A percentile compares a stretch with the other conserved stretches of the same genome.
Conservation (phyloP, 30 jellyfish, hydroid and myxozoan genomes). For the Catostylus mosaicus region DNA sequence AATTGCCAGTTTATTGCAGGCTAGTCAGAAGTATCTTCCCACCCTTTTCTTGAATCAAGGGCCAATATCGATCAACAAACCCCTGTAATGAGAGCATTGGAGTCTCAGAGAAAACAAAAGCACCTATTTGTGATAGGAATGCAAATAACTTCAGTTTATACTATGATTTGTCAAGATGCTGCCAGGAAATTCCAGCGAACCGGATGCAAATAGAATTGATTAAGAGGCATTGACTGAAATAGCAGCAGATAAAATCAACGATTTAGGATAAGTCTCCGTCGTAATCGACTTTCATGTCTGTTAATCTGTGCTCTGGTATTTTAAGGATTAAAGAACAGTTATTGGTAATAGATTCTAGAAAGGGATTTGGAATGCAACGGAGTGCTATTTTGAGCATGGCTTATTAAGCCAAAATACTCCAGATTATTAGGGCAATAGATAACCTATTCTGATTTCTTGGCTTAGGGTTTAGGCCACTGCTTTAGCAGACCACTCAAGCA, state of each 20-base stretch:
- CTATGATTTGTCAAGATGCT: slow-evolving; percentile 4
- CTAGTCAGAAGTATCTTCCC: too few relatives aligned
- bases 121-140: neutral
- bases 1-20: too few relatives aligned
- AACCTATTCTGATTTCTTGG: too few relatives aligned
- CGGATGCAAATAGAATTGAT: neutral
- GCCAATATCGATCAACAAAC: too few relatives aligned
- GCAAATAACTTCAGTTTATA: neutral
- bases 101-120: neutral
- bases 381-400: slow-evolving; percentile 11
- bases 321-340: neutral
- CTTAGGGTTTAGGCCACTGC: too few relatives aligned
- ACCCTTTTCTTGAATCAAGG: too few relatives aligned
- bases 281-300: neutral
- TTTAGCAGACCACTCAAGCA: too few relatives aligned
- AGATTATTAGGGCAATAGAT: too few relatives aligned
- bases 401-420: too few relatives aligned
- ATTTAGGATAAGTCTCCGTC: neutral
- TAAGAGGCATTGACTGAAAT: neutral
- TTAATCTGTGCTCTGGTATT: neutral
- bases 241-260: neutral
- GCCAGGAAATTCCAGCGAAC: neutral
- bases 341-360: neutral
- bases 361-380: neutral
- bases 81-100: too few relatives aligned